Percentiles rank a stretch among this genome's conserved stretches.
Evolutionary conservation across 2,888 invertebrate species (phyloP).

Genomic region (Hedychridium roseum): DNA sequence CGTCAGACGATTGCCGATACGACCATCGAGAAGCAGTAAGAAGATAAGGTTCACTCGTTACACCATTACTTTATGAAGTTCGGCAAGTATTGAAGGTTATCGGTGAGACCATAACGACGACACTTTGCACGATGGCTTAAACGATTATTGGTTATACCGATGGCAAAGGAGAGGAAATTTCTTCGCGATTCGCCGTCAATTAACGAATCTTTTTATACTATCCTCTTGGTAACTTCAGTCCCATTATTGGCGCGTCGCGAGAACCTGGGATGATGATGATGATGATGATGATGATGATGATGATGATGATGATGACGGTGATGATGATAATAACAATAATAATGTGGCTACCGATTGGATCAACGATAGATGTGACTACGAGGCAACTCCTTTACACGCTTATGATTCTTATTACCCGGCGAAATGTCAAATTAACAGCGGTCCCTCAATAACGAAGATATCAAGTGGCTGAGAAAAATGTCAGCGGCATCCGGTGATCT

Average conservation of each 20-base stretch:
- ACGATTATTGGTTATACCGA: constrained; percentile 14
- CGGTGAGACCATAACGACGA: constrained; percentile 12
- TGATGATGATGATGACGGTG: too few relatives aligned
- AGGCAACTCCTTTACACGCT: too few relatives aligned
- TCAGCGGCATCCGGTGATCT: constrained; percentile 60
- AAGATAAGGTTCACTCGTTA: constrained; percentile 25
- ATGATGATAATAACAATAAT: too few relatives aligned
- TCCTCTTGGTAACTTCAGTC: too few relatives aligned
- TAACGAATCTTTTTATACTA: constrained; percentile 24
- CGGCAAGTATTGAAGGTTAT: constrained; percentile 16
- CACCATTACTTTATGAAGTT: constrained; percentile 30
- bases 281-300: too few relatives aligned
- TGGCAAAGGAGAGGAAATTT: not conserved
- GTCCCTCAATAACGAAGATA: constrained; percentile 33
- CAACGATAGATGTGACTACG: too few relatives aligned
- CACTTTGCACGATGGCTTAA: constrained; percentile 10
- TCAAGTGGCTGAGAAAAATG: constrained; percentile 53
- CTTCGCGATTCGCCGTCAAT: constrained; percentile 27
- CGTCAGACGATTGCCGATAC: too few relatives aligned
- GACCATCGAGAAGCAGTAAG: too few relatives aligned
- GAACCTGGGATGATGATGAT: too few relatives aligned
- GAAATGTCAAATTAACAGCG: constrained; percentile 30
- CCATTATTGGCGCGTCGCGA: too few relatives aligned
- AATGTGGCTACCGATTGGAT: too few relatives aligned
- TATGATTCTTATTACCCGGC: constrained; percentile 9